Conservation (phyloP, 2,113 vertebrate genomes). For the Corythoichthys haematopterus region DNA sequence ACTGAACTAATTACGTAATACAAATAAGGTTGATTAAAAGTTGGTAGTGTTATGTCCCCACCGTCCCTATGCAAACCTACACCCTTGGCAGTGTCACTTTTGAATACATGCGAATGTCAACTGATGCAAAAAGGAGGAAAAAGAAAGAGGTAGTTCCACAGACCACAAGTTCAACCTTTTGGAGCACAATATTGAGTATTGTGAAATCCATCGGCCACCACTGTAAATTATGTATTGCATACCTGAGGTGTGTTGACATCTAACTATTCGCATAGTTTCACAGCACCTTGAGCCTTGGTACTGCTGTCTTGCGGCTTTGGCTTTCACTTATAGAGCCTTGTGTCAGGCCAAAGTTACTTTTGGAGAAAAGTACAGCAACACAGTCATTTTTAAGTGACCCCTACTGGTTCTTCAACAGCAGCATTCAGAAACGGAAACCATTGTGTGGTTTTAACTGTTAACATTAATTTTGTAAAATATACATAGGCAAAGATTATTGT, state of each 20-base stretch:
- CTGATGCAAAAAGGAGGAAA: constrained; percentile 9
- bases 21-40: too few relatives aligned
- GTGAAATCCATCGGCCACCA: constrained; percentile 26
- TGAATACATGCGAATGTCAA: constrained; percentile 51
- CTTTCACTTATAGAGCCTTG: constrained; percentile 37
- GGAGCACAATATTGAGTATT: constrained; percentile 16
- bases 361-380: constrained; percentile 25
- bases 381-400: constrained; percentile 29
- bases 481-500: not conserved
- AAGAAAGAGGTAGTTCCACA: constrained; percentile 69
- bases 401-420: constrained; percentile 41
- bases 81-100: constrained; percentile 11
- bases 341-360: constrained; percentile 41
- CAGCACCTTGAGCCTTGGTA: constrained; percentile 34
- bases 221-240: constrained; percentile 57
- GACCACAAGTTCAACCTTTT: constrained; percentile 35
- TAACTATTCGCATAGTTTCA: constrained; percentile 43
- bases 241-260: constrained; percentile 41
- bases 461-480: constrained; percentile 22
- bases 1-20: too few relatives aligned
- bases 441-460: constrained; percentile 24
- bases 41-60: too few relatives aligned
- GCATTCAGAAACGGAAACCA: constrained; percentile 24
- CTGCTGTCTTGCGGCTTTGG: constrained; percentile 62
- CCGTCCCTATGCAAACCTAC: too few relatives aligned